Evolutionary conservation across 2,888 invertebrate genomes (phyloP), one percentile per base, ranked within the genome.

Genomic region (Formica aserva): DNA sequence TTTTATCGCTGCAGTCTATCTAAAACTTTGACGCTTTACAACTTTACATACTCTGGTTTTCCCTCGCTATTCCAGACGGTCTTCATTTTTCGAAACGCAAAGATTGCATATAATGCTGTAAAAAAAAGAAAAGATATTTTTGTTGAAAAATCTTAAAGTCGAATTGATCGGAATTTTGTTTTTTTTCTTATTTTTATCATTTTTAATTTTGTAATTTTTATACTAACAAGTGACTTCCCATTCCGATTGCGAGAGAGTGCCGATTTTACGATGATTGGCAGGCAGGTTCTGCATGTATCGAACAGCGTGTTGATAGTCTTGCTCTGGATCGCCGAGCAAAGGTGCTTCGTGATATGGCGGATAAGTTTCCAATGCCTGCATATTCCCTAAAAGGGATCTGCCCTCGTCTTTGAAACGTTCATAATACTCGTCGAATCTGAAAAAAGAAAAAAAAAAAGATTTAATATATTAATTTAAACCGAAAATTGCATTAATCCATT

Each of bases 141-240:
- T 55, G 69, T 84, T 32, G 69, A n/a, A 22, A 18, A 1, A 3
- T 67, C 4, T n/a, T 5, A 4, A 57, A 29, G 6, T 71, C 5
- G 1, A 6, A 84, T 77, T 82, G 48, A 75, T 72, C 74, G 55
- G 48, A 72, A 48, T 41, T 32, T 32, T 6, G 26, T 35, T 32
- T 32, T 35, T 35, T 35, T 35, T 26, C 18, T 55, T n/a, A 38
- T 35, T n/a, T 5, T 22, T 52, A 18, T 65, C 41, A 6, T n/a
- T 48, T 48, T 45, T 22, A 81, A 8, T 60, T 52, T 62, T 1
- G 1, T 84, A 83, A 52, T 83, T 82, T 67, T 85, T 67, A 55
- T 90, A 96, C 97, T 97, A 95, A 98, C 98, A 97, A 87, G 97
- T 97, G 85, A 98, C 98, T 95, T 99, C 98, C 99, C 99, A 99